Base-by-base conservation (phyloP, 2,797 vertebrate genomes). In the Gallirallus australis region DNA sequence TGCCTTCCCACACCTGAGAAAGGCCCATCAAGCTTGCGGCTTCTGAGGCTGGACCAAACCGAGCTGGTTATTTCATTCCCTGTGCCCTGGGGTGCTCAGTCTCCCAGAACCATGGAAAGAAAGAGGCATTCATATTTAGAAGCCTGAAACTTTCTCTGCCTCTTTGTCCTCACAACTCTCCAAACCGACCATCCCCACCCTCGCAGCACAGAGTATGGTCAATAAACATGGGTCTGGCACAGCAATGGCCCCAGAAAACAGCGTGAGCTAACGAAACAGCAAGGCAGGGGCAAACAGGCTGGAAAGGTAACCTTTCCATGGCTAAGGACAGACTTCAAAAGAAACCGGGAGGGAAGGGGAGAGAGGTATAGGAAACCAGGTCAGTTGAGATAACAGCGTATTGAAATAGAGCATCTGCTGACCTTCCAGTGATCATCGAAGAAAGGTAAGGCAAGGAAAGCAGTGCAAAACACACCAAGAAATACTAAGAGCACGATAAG, bases 401-500 rank as follows among this genome's bases (percentile, higher is more conserved):
- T 14, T 1, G 5, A 45, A 25, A 70, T 2, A 59, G 65, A 28
- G 66, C 20, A 70, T 53, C 30, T 39, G 16, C 81, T 54, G 54
- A 30, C 15, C 23, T 42, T 66, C 37, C 76, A 1, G 1, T 1
- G 25, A 31, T 40, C 45, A 33, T 18, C 0, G 72, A 65, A 72
- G 23, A 52, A 19, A 39, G 2, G 39, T 0, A 82, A 61, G 76
- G 37, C 21, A 82, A 56, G 40, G 59, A 50, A 60, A 37, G 18
- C 12, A 5, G 77, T 0, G 56, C n/a, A 73, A 93, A 86, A 83
- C 20, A 59, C 66, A 27, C 0, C 30, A 81, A 61, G 20, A 66
- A 48, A 40, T 39, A 37, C 20, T 11, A 50, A 54, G 52, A 25
- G 8, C 3, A 1, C 0, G 0, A 59, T 17, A 35, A 89, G 53